Conservation (phyloP, 2,113 vertebrate species). For the Monarcha castaneiventris region DNA sequence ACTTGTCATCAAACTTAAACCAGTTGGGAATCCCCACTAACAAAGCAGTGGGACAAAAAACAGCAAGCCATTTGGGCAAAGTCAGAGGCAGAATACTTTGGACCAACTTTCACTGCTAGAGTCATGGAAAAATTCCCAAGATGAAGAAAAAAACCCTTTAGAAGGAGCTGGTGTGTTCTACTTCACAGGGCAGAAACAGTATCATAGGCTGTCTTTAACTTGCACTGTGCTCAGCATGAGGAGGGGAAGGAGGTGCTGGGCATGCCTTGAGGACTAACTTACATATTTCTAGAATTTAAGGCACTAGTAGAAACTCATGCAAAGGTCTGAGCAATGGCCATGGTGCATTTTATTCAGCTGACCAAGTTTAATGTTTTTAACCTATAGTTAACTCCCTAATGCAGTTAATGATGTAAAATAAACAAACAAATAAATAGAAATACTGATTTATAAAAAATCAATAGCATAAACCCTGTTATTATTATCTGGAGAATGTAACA, state of each 20-base stretch:
- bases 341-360: neutral
- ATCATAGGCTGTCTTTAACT: neutral
- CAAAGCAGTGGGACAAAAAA: neutral
- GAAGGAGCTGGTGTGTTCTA: neutral
- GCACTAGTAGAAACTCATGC: neutral
- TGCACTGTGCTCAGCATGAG: neutral
- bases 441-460: neutral
- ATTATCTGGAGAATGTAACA: neutral
- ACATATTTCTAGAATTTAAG: neutral
- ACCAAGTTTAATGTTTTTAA: neutral
- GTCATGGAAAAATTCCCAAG: neutral
- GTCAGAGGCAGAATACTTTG: neutral
- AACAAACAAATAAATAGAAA: neutral
- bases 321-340: neutral
- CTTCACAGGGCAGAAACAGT: neutral
- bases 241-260: neutral
- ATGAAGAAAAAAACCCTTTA: neutral
- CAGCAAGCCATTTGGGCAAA: neutral
- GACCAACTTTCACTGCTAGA: neutral
- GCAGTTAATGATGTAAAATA: neutral
- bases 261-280: neutral
- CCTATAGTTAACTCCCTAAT: neutral
- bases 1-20: neutral
- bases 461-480: neutral
- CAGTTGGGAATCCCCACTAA: neutral